Conservation (phyloP, 2,797 vertebrate genomes). For the Labeo calbasu region DNA sequence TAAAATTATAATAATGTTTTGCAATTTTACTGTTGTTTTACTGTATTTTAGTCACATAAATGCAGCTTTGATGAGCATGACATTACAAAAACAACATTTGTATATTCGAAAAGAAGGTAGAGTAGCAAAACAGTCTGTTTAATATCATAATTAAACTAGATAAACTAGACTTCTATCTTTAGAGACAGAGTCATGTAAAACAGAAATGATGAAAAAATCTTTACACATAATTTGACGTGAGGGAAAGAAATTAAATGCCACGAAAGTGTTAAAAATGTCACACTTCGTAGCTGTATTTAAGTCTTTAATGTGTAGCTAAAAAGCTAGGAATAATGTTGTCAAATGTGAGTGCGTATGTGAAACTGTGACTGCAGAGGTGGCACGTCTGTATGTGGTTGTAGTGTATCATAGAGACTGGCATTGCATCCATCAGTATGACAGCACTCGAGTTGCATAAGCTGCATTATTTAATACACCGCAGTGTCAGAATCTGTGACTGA, state of each 20-base stretch:
- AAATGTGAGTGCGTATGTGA: conserved; percentile 60
- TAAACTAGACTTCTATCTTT: not conserved
- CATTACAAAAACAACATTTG: not conserved
- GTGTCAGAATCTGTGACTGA: not conserved
- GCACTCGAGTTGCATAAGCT: conserved; percentile 55
- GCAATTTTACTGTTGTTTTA: not conserved
- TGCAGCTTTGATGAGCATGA: not conserved
- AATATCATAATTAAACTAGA: too few relatives aligned
- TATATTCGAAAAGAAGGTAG: not conserved
- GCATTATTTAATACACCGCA: conserved; percentile 62
- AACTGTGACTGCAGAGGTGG: conserved; percentile 44
- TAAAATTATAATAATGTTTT: too few relatives aligned
- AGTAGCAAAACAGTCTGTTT: too few relatives aligned
- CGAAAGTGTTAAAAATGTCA: not conserved
- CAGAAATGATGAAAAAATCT: not conserved
- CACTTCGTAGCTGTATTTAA: conserved; percentile 4
- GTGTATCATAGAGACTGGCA: not conserved
- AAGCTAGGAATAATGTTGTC: conserved; percentile 16
- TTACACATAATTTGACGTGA: not conserved
- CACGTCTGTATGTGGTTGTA: conserved; percentile 22
- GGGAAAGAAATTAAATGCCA: not conserved
- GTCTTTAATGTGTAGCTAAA: conserved; percentile 38
- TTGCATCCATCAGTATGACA: conserved; percentile 15
- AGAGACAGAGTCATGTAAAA: not conserved
- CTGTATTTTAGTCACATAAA: not conserved